Conservation (phyloP, 1,140 invertebrate species). For the Apocrypta bakeri region DNA sequence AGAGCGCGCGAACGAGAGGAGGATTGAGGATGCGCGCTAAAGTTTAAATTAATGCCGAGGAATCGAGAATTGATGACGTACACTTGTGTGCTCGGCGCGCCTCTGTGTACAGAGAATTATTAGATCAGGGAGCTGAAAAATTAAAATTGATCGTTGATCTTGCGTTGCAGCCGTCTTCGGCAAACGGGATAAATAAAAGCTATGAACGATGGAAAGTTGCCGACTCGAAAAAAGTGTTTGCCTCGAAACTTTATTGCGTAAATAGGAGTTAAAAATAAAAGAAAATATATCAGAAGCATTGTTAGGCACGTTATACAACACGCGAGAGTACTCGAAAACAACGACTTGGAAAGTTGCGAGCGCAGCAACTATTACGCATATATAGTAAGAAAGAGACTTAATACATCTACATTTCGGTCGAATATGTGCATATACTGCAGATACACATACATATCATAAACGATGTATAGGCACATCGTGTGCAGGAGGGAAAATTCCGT, state of each 20-base stretch:
- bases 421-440: neutral
- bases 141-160: neutral
- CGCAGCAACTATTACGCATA: neutral
- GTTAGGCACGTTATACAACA: neutral
- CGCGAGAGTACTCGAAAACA: neutral
- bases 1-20: neutral
- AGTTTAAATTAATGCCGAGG: slow-evolving; percentile 41
- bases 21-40: slow-evolving; percentile 13
- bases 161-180: neutral
- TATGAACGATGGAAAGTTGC: neutral
- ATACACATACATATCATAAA: slow-evolving; percentile 30
- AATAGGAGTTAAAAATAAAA: neutral
- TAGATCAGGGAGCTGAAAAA: neutral
- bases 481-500: slow-evolving; percentile 4
- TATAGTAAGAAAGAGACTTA: slow-evolving; percentile 26
- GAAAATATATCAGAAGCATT: neutral
- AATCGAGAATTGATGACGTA: slow-evolving; percentile 23
- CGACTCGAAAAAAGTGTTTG: slow-evolving; percentile 9
- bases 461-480: neutral
- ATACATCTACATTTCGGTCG: slow-evolving; percentile 23
- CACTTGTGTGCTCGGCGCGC: neutral
- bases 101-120: neutral
- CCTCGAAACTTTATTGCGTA: slow-evolving; percentile 8
- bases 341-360: slow-evolving; percentile 32
- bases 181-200: neutral